Percentiles rank a stretch among this genome's conserved stretches.
These are phyloP conservation scores for Cathartes aura DNA, from an alignment of 2,113 vertebrate species.

Conservation along the genomic window DNA sequence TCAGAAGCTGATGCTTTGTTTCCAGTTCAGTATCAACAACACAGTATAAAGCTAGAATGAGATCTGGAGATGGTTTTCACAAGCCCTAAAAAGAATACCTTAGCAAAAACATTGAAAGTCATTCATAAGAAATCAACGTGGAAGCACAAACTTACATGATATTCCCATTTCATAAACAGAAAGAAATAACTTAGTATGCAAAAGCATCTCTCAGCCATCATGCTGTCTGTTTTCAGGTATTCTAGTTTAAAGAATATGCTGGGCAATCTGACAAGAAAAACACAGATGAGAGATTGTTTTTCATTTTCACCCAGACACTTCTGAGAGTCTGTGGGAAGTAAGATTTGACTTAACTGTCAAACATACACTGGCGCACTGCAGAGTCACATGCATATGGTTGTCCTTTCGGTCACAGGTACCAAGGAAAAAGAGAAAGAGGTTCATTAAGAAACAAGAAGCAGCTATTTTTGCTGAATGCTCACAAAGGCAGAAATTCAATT, in stretches of 20 bases:
- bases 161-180: neutral
- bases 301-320: neutral
- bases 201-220: neutral
- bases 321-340: neutral
- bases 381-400: neutral
- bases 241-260: neutral
- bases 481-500: neutral
- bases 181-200: neutral
- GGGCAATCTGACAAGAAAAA: neutral
- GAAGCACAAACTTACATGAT: neutral
- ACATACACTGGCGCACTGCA: neutral
- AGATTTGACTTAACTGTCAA: neutral
- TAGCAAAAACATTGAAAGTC: neutral
- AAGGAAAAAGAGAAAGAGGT: neutral
- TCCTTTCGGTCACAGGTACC: neutral
- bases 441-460: neutral
- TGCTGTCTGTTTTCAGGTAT: neutral
- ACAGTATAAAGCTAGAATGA: neutral
- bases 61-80: neutral
- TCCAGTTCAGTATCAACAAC: neutral
- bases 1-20: neutral
- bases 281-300: neutral
- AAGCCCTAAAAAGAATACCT: neutral
- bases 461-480: neutral
- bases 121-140: neutral